Base-by-base conservation (phyloP, 2,113 vertebrate species). In the Corythornis vintsioides region DNA sequence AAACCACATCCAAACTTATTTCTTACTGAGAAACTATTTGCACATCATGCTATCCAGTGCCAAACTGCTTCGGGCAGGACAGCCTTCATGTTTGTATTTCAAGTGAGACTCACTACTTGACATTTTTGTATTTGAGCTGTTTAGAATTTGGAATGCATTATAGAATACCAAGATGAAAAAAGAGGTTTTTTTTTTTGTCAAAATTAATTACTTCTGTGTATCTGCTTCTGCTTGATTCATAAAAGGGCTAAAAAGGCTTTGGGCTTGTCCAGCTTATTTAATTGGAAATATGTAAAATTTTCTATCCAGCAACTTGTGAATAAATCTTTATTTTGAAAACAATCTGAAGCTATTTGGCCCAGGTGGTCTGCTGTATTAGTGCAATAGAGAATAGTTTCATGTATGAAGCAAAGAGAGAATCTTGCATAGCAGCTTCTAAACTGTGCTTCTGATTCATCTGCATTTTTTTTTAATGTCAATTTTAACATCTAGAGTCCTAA, bases 111-210 rank as follows among this genome's bases (percentile, higher is more conserved):
- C 55, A 42, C 38, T 56, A 65, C 70, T 94, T 92, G 74, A 91
- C 59, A 91, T 82, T 85, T 90, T 82, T 92, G 35, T 72, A 56
- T 92, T 84, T 89, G 81, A 96, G 59, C 29, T 85, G 16, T 76
- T 91, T 79, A 89, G 42, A 81, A 66, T 35, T 82, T 73, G 60
- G 73, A 93, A 80, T 0, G 0, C 3, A 5, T 59, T 86, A 71
- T 11, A 78, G 59, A 75, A 82, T 63, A 64, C 8, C 1, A 17
- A 84, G 63, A 95, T 61, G 42, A 89, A 93, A 95, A 90, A 48
- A 75, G 57, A 15, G n/a, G 38, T 10, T 38, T 38, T 38, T 75
- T 69, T 82, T 31, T 48, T 76, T 48, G 35, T 69, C 57, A 71
- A 64, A 80, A 92, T 81, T 90, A 93, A 88, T 89, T 93, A 29